Evolutionary conservation across 2,113 vertebrate species (phyloP).

Genomic region (Chrysochloris asiatica): DNA sequence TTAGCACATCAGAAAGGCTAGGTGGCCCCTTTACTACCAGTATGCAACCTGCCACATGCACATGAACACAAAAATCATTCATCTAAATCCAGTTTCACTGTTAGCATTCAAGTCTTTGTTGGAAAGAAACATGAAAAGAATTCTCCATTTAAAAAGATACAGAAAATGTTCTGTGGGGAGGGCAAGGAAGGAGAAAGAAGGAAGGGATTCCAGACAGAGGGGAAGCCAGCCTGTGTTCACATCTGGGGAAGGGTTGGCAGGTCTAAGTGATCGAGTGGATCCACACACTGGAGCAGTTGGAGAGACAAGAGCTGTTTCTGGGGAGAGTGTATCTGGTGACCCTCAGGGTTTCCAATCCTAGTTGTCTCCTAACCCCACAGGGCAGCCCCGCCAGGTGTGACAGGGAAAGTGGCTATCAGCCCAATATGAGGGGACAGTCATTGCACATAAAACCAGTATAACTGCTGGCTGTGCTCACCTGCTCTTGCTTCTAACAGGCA

Average conservation of each 20-base stretch:
- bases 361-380: background rate
- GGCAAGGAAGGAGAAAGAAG: background rate
- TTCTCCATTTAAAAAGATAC: background rate
- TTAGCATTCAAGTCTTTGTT: background rate
- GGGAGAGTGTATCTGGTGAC: background rate
- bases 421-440: background rate
- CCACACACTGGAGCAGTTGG: rapidly evolving
- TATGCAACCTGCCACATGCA: background rate
- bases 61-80: background rate
- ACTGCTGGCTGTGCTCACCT: background rate
- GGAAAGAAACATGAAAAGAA: background rate
- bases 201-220: background rate
- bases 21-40: background rate
- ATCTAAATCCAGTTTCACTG: background rate
- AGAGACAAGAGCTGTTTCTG: background rate
- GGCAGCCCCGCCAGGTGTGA: background rate
- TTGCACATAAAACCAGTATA: background rate
- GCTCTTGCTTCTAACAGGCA: background rate
- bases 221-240: background rate
- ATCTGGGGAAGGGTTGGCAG: background rate
- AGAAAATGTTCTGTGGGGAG: background rate
- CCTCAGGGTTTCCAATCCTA: background rate
- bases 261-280: rapidly evolving
- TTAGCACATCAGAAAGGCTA: background rate
- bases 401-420: background rate